phyloP scores from a whole-genome alignment of 1,140 invertebrate species.

The Cydia pomonella region DNA sequence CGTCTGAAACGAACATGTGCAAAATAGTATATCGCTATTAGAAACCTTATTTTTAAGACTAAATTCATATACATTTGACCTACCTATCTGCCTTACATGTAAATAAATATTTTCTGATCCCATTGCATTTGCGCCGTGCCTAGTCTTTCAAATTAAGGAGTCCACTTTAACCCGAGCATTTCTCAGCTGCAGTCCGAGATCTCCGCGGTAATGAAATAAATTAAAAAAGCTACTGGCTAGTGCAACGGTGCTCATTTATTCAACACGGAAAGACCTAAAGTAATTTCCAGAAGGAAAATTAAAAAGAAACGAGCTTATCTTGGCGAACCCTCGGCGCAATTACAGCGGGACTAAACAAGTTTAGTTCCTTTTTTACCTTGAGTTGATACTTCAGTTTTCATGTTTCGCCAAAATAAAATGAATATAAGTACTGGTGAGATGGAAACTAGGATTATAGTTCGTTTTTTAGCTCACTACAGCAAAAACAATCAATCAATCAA shows the following conservation, averaged over 20 bases:
- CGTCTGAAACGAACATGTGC: too few relatives aligned
- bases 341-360: conserved; percentile 58
- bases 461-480: too few relatives aligned
- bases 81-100: too few relatives aligned
- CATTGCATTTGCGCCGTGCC: not conserved
- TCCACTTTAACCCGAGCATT: conserved; percentile 39
- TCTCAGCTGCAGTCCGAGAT: conserved; percentile 47
- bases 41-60: too few relatives aligned
- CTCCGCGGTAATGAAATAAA: conserved; percentile 56
- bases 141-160: not conserved
- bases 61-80: too few relatives aligned
- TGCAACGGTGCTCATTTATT: conserved; percentile 66
- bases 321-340: conserved; percentile 56
- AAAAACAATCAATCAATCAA: too few relatives aligned
- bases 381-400: conserved; percentile 4
- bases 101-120: not conserved
- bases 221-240: conserved; percentile 53
- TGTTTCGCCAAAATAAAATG: not conserved
- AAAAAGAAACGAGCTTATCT: conserved; percentile 69
- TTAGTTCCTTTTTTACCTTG: conserved; percentile 47
- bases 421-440: too few relatives aligned
- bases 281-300: conserved; percentile 66
- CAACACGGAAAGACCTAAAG: conserved; percentile 57
- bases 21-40: too few relatives aligned
- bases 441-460: too few relatives aligned